Conservation (phyloP, 2,888 invertebrate species). For the Homarus gammarus region DNA sequence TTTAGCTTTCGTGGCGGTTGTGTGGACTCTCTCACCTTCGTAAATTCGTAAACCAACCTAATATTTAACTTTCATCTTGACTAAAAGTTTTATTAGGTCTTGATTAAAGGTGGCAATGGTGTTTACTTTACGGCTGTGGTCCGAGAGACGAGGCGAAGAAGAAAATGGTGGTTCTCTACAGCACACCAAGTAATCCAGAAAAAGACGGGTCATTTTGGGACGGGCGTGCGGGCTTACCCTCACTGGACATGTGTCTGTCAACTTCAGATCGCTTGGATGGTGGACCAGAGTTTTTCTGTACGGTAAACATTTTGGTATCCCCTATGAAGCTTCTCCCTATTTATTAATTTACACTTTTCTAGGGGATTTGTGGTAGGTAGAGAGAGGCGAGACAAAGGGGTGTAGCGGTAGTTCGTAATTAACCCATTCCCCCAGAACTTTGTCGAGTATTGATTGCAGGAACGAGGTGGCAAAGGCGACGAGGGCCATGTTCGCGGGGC, state of each 20-base stretch:
- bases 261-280: constrained; percentile 66
- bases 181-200: constrained; percentile 61
- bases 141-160: neutral
- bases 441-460: constrained; percentile 53
- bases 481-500: neutral
- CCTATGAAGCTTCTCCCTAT: constrained; percentile 7
- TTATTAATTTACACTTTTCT: constrained; percentile 16
- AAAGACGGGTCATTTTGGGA: constrained; percentile 68
- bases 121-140: neutral
- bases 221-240: constrained; percentile 66
- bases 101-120: neutral
- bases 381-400: constrained; percentile 27
- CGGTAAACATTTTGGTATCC: constrained; percentile 51
- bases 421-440: constrained; percentile 57
- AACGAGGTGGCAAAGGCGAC: constrained; percentile 46
- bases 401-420: constrained; percentile 46
- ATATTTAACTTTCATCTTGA: neutral
- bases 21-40: constrained; percentile 16
- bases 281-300: constrained; percentile 56
- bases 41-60: neutral
- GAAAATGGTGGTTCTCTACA: constrained; percentile 31
- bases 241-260: constrained; percentile 67
- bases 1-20: constrained; percentile 60
- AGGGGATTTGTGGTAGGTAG: neutral
- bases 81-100: neutral